Conservation (phyloP, 2,113 vertebrate species). For the Hyperopisus bebe region DNA sequence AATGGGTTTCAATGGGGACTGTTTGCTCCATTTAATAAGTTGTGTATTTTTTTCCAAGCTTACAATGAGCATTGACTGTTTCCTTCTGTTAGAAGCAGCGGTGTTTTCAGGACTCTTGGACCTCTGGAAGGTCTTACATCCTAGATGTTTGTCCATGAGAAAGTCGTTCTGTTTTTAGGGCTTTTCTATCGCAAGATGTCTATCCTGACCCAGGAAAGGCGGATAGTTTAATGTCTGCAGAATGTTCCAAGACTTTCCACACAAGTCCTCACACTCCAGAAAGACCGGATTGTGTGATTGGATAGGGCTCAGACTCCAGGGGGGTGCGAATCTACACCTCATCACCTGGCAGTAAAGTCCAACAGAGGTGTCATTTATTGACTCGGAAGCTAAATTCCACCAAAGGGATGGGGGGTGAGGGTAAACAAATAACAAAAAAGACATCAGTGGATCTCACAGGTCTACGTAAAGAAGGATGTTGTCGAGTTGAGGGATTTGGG, state of each 20-base stretch:
- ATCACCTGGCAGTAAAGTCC: background rate
- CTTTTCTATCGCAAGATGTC: background rate
- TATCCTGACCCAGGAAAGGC: background rate
- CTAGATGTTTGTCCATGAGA: background rate
- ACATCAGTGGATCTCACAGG: background rate
- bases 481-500: background rate
- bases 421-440: background rate
- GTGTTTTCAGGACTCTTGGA: background rate
- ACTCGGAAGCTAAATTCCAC: background rate
- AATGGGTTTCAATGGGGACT: background rate
- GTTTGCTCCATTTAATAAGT: background rate
- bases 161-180: background rate
- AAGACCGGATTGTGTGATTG: background rate
- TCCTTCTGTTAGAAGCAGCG: background rate
- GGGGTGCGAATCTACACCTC: background rate
- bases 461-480: background rate
- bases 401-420: background rate
- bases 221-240: background rate
- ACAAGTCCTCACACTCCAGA: background rate
- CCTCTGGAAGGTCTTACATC: background rate
- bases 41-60: background rate
- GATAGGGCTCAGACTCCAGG: background rate
- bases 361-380: background rate
- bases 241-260: background rate
- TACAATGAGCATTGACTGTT: background rate